Evolutionary conservation across 2,888 invertebrate species (phyloP).

Genomic region (Cerastis rubricosa): DNA sequence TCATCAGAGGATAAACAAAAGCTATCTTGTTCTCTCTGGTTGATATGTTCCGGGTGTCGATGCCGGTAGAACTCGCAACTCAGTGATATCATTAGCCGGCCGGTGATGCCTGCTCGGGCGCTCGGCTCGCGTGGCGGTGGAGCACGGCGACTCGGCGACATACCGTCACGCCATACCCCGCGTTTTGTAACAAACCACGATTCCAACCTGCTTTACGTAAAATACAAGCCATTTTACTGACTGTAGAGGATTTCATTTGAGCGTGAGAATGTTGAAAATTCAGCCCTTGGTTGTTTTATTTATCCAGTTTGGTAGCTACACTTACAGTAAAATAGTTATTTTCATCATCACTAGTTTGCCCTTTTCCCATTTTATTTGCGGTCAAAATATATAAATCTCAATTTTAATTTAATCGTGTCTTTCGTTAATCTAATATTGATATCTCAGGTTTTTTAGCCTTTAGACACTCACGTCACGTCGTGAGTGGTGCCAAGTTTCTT

Average conservation of each 20-base stretch:
- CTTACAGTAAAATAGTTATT: too few species aligned
- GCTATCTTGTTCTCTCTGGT: neutral
- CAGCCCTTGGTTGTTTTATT: neutral
- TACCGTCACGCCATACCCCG: slow-evolving; percentile 71
- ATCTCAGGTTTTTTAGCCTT: neutral
- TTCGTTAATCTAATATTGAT: too few species aligned
- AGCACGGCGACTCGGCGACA: slow-evolving; percentile 63
- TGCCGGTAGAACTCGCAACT: slow-evolving; percentile 2
- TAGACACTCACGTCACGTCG: neutral
- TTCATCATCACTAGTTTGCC: too few species aligned
- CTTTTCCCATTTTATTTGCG: too few species aligned
- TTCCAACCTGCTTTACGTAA: slow-evolving; percentile 53
- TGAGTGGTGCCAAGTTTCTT: neutral
- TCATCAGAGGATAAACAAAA: neutral
- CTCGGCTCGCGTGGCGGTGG: slow-evolving; percentile 37
- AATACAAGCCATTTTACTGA: slow-evolving; percentile 35
- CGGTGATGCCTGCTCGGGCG: slow-evolving; percentile 33
- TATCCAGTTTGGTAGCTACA: neutral
- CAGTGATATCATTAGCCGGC: slow-evolving; percentile 50
- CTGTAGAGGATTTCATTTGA: slow-evolving; percentile 25
- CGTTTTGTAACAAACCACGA: slow-evolving; percentile 63
- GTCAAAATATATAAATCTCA: too few species aligned
- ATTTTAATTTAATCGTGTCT: too few species aligned
- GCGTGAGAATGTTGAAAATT: slow-evolving; percentile 32
- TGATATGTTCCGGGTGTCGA: slow-evolving; percentile 11